Evolutionary conservation across 2,888 invertebrate species (phyloP), one percentile per base, ranked within the genome.

Genomic region (Elgonia sp.): DNA sequence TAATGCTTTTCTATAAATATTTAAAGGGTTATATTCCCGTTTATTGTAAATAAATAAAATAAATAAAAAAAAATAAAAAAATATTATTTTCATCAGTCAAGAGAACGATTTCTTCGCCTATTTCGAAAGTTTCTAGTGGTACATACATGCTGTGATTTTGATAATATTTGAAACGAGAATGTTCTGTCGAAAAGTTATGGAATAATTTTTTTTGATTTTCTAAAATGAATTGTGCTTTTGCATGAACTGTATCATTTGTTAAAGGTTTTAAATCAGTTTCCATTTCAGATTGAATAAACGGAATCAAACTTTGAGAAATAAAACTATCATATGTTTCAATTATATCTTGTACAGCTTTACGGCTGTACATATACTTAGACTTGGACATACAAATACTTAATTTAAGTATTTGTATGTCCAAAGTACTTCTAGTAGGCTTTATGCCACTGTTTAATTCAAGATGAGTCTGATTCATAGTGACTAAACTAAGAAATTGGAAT

Each of bases 171-270:
- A 75, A 75, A 46, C 75, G 20, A 2, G 8, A 18, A 29, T 75
- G 29, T 29, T 75, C 75, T 4, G 60, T 60, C 2, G 29, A 75
- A 53, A 29, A 75, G 10, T 62, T 37, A 7, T 42, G 12, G 50
- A 88, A 88, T 4, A 83, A 16, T 18, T 72, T 14, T 63, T 82
- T 88, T 76, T 82, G 75, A 5, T 77, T 82, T 37, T 83, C 83
- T 37, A 88, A 75, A 77, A 83, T 72, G 53, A 57, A 83, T 67
- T 67, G 55, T 2, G 46, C 29, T 18, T 83, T 83, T 9, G 10
- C 16, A 76, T 20, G 8, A 9, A 60, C 18, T 42, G 60, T 8
- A 21, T 75, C 42, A 62, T 20, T 29, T 42, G 50, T 21, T 8
- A 21, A 7, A 10, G 39, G 63, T 50, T 76, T 60, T 14, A 80